phyloP scores from a whole-genome alignment of 2,888 invertebrate genomes.

The Prosopocoilus inquinatus region DNA sequence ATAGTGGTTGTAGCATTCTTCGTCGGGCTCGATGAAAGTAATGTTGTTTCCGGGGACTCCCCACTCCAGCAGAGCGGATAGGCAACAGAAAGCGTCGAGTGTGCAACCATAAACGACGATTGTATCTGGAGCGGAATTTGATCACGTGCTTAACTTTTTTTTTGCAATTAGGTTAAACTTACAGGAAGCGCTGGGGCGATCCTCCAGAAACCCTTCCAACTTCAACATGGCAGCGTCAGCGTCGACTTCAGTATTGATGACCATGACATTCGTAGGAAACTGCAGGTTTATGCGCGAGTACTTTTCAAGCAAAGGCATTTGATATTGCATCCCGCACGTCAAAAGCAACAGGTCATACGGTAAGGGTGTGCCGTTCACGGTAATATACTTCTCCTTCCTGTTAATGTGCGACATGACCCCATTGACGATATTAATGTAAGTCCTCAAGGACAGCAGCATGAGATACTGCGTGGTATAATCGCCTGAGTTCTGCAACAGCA shows the following conservation, averaged over 20 bases:
- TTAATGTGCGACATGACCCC: slow-evolving; percentile 58
- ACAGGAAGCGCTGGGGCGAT: slow-evolving; percentile 1
- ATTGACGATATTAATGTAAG: slow-evolving; percentile 61
- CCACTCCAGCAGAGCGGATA: slow-evolving; percentile 50
- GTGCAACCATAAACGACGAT: slow-evolving; percentile 54
- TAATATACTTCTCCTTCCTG: slow-evolving; percentile 57
- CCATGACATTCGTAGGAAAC: slow-evolving; percentile 57
- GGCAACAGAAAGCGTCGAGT: slow-evolving; percentile 52
- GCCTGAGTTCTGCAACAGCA: slow-evolving; percentile 56
- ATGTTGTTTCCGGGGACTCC: slow-evolving; percentile 52
- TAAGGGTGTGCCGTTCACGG: slow-evolving; percentile 45
- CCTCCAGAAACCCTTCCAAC: slow-evolving; percentile 36
- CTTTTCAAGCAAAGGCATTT: slow-evolving; percentile 44
- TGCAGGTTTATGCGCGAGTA: slow-evolving; percentile 20
- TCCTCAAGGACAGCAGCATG: slow-evolving; percentile 26
- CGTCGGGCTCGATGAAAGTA: slow-evolving; percentile 45
- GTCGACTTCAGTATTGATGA: slow-evolving; percentile 55
- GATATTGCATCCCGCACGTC: slow-evolving; percentile 53
- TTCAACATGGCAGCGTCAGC: slow-evolving; percentile 49
- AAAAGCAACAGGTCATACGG: slow-evolving; percentile 53
- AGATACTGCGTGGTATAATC: slow-evolving; percentile 9
- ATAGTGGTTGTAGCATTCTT: slow-evolving; percentile 21
- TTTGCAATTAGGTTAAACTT: slow-evolving; percentile 3
- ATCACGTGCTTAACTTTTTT: neutral
- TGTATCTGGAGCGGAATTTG: slow-evolving; percentile 20